Evolutionary conservation across 2,797 vertebrate genomes (phyloP).

Genomic region (Sebastes steindachneri): DNA sequence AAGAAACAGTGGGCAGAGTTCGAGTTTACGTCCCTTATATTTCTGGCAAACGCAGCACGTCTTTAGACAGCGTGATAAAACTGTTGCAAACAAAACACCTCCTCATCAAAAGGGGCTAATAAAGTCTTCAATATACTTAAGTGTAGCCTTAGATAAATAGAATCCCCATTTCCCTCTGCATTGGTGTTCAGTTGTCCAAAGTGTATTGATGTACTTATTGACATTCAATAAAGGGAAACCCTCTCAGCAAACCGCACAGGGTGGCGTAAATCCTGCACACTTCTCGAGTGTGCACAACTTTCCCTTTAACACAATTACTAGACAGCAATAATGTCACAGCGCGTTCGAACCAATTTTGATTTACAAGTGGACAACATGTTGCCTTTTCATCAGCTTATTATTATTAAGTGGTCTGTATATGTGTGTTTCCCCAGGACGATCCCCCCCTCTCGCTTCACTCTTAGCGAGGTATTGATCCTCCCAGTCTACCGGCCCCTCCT

Average conservation of each 20-base stretch:
- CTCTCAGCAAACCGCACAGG: slow-evolving; percentile 71
- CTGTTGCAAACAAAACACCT: slow-evolving; percentile 78
- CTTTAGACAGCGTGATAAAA: slow-evolving; percentile 71
- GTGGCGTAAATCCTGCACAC: slow-evolving; percentile 69
- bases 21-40: slow-evolving; percentile 56
- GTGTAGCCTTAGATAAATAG: slow-evolving; percentile 79
- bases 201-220: slow-evolving; percentile 76
- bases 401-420: slow-evolving; percentile 84
- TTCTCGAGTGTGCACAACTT: slow-evolving; percentile 65
- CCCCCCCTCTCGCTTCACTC: slow-evolving; percentile 70
- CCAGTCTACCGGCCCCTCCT: slow-evolving; percentile 83
- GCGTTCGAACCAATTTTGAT: slow-evolving; percentile 79
- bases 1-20: slow-evolving; percentile 52
- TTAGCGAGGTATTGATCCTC: slow-evolving; percentile 87
- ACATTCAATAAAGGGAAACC: slow-evolving; percentile 79
- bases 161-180: slow-evolving; percentile 69
- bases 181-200: slow-evolving; percentile 73
- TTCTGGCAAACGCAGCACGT: slow-evolving; percentile 64
- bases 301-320: slow-evolving; percentile 73
- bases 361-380: slow-evolving; percentile 81
- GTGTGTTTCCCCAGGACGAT: slow-evolving; percentile 82
- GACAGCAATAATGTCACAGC: slow-evolving; percentile 76
- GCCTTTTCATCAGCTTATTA: slow-evolving; percentile 86
- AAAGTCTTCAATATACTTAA: slow-evolving; percentile 83
- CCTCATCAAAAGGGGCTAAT: slow-evolving; percentile 78